A percentile compares a stretch with the other conserved stretches of the same genome.
phyloP scores from a whole-genome alignment of 2,888 invertebrate species.

The Drosophila prolongata region DNA sequence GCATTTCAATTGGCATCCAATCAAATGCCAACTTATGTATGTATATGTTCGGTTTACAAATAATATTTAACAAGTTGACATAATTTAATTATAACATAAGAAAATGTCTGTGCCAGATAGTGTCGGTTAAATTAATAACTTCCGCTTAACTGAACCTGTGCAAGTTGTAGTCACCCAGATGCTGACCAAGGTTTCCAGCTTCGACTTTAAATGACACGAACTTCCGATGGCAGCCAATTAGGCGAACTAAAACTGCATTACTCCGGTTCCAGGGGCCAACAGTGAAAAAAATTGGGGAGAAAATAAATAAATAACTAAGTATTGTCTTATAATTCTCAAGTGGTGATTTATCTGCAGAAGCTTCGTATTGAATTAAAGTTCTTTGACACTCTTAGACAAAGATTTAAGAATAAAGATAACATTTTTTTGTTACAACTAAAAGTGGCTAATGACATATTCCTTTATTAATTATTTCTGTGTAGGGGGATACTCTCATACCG shows the following conservation, averaged over 20 bases:
- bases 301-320: background rate
- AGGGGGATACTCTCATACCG: background rate
- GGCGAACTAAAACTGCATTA: conserved; percentile 48
- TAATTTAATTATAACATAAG: background rate
- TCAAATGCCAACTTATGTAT: too few species aligned
- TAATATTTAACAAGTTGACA: background rate
- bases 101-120: background rate
- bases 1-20: too few species aligned
- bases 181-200: conserved; percentile 25
- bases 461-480: background rate
- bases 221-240: conserved; percentile 73
- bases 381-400: too few species aligned
- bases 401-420: too few species aligned
- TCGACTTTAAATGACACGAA: conserved; percentile 63
- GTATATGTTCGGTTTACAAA: background rate
- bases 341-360: too few species aligned
- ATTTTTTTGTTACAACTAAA: too few species aligned
- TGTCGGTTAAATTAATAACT: conserved; percentile 55
- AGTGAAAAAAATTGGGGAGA: background rate
- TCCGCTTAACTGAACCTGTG: conserved; percentile 65
- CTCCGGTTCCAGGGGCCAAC: background rate
- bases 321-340: too few species aligned
- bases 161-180: conserved; percentile 5
- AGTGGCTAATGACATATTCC: too few species aligned
- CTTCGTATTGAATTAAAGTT: too few species aligned